phyloP scores from a whole-genome alignment of 2,113 vertebrate species.

The Equus przewalskii region DNA sequence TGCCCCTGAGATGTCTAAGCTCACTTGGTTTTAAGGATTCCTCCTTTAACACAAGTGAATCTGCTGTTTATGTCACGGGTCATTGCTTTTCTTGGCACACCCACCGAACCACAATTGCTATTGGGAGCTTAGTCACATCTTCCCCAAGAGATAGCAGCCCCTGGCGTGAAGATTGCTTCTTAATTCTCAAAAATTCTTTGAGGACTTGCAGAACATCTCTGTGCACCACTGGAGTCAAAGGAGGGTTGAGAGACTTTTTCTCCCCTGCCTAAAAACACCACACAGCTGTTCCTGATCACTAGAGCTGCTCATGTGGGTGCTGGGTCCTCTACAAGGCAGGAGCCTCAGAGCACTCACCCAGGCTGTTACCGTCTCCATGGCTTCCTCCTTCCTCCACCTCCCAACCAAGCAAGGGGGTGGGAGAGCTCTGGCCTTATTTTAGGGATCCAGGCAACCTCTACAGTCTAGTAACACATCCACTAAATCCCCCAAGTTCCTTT shows the following conservation, averaged over 20 bases:
- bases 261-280: neutral
- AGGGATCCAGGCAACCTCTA: neutral
- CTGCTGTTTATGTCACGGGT: fast-evolving
- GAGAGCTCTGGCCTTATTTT: too few species aligned
- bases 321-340: neutral
- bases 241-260: fast-evolving
- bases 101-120: fast-evolving
- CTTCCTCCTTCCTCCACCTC: neutral
- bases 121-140: neutral
- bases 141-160: neutral
- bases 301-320: neutral
- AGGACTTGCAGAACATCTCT: neutral
- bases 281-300: neutral
- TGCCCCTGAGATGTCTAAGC: fast-evolving
- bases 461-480: neutral
- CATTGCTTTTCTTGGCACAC: neutral
- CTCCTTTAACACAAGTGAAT: neutral
- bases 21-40: neutral
- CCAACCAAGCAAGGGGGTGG: too few species aligned
- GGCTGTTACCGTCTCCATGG: fast-evolving
- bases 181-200: neutral
- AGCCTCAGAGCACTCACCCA: too few species aligned
- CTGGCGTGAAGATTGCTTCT: neutral
- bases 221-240: too few species aligned
- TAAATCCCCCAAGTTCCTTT: neutral